Evolutionary conservation across 2,888 invertebrate species (phyloP), one percentile per base, ranked within the genome.

Genomic region (Agrochola lychnidis): DNA sequence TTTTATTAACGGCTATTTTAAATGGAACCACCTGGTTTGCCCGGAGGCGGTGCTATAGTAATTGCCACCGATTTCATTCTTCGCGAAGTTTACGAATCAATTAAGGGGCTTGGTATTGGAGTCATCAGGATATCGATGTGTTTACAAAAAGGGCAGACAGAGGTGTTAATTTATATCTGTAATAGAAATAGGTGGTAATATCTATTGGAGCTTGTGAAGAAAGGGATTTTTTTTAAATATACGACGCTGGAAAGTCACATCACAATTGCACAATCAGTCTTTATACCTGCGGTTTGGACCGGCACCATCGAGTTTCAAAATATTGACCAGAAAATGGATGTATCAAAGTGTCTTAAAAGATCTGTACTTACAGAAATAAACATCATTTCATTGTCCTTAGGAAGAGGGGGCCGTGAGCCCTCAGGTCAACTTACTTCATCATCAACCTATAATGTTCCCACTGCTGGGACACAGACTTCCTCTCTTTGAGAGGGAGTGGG

Each of bases 1-100:
- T 82, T 82, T 79, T 82, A 74, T 71, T 71, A 68, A 74, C 30
- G 19, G 68, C 68, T 64, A 56, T 82, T 74, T 78, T 68, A 79
- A 75, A 62, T 61, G 45, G 51, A 62, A 57, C 59, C 75, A 82
- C 79, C 79, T 83, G 79, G 75, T 57, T 68, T 48, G 78, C 62
- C 79, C 48, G 30, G 40, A 75, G 83, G 83, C 79, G 42, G 42
- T 42, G 56, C n/a, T 61, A 22, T 22, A 42, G 73, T 81, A 82
- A 82, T 83, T 79, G 75, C 82, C 63, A 79, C 68, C 51, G 70
- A 74, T 59, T 79, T 74, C 59, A 64, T 48, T 82, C 40, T 53
- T 40, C 12, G 62, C 59, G 70, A 63, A 79, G 48, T 68, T 83
- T 82, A 30, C 64, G 48, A 63, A 70, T 82, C 70, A 69, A 82